Evolutionary conservation across 37 sponge, comb jelly and placozoan species (phyloP).

Genomic region (Chondrilla cf. caribensis): DNA sequence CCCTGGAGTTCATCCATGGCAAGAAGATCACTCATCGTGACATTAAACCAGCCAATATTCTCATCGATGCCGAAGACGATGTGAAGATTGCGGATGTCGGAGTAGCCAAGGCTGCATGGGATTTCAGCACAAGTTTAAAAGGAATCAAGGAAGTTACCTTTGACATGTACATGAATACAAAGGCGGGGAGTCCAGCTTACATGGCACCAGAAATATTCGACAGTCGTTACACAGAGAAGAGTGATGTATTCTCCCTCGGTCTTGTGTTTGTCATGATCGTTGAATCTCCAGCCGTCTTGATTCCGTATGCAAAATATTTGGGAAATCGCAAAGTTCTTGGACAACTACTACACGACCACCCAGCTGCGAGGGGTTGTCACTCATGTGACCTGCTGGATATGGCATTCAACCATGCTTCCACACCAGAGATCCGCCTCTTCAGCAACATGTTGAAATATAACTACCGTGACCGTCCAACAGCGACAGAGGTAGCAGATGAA

Average conservation of each 20-base stretch:
- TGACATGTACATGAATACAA: slow-evolving; percentile 30
- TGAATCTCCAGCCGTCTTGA: slow-evolving; percentile 13
- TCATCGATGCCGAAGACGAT: background rate
- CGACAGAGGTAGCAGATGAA: too few species aligned
- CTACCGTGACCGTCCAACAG: too few species aligned
- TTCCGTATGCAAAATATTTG: background rate
- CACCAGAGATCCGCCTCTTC: too few species aligned
- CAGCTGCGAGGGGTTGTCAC: background rate
- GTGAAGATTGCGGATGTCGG: slow-evolving; percentile 43
- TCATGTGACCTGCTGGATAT: background rate
- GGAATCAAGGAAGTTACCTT: background rate
- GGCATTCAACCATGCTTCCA: background rate
- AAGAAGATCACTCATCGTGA: too few species aligned
- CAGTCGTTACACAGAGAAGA: slow-evolving; percentile 16
- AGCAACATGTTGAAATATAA: too few species aligned
- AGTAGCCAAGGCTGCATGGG: slow-evolving; percentile 26
- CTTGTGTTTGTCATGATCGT: slow-evolving; percentile 32
- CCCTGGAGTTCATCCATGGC: too few species aligned
- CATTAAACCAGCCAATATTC: too few species aligned
- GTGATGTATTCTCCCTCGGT: slow-evolving; percentile 48
- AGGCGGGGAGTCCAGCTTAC: slow-evolving; percentile 21
- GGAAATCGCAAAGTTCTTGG: background rate
- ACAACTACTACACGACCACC: background rate
- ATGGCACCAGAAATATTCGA: slow-evolving; percentile 50
- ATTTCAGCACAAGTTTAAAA: background rate